These are phyloP conservation scores for Bos taurus DNA, from an alignment of 2,113 vertebrate species.

Conservation along the genomic window DNA sequence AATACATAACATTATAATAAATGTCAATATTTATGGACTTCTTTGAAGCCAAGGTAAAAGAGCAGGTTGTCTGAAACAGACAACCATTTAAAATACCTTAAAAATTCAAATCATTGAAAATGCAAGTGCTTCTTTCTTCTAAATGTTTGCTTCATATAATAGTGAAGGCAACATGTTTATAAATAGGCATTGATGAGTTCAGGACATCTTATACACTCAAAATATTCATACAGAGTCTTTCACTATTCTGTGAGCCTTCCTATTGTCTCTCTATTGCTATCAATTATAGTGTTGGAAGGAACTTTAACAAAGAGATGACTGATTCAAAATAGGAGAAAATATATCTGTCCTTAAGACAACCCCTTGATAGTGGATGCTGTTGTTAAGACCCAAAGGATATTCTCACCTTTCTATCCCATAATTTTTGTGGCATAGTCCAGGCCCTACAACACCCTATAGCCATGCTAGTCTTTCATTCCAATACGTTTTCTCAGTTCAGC, in stretches of 20 bases:
- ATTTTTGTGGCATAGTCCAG: background rate
- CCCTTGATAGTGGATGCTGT: background rate
- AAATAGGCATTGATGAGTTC: background rate
- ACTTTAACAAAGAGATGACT: background rate
- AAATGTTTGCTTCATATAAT: background rate
- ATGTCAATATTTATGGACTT: slow-evolving; percentile 38
- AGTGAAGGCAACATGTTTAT: background rate
- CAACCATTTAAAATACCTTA: slow-evolving; percentile 30
- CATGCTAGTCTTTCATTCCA: slow-evolving; percentile 32
- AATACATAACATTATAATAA: slow-evolving; percentile 33
- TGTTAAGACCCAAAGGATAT: background rate
- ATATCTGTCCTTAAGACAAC: background rate
- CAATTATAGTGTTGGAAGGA: background rate
- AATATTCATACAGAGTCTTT: background rate
- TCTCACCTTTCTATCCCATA: background rate
- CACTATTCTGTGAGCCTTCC: background rate
- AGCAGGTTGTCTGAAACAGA: background rate
- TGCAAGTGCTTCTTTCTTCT: slow-evolving; percentile 18
- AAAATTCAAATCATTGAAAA: slow-evolving; percentile 39
- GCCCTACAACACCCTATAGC: background rate
- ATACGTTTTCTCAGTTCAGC: slow-evolving; percentile 74
- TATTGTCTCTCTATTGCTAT: background rate
- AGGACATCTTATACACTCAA: background rate
- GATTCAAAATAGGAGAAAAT: background rate
- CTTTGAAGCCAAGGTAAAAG: background rate